Conservation (phyloP, 2,888 invertebrate genomes). For the Microdon myrmicae region DNA sequence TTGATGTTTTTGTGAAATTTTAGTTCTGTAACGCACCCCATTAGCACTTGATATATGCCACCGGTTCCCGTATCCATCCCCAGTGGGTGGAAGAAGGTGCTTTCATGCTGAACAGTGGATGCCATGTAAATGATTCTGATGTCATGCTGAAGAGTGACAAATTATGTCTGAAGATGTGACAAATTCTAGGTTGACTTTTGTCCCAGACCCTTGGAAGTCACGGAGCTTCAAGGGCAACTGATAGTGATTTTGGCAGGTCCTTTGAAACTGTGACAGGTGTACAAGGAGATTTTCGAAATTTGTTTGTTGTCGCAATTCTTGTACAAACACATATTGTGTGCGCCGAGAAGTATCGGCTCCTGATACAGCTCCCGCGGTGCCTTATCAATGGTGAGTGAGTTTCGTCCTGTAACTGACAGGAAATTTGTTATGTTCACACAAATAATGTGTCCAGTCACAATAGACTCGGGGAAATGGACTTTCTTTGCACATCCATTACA, state of each 20-base stretch:
- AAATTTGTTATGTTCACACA: slow-evolving; percentile 20
- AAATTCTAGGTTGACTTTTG: neutral
- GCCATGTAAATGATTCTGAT: slow-evolving; percentile 2
- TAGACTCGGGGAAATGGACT: no score
- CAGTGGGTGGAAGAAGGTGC: slow-evolving; percentile 1
- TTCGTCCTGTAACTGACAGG: slow-evolving; percentile 8
- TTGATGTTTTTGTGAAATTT: slow-evolving; percentile 33
- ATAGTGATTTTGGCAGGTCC: neutral
- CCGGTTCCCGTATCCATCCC: no score
- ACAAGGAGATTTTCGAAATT: no score
- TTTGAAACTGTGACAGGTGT: no score
- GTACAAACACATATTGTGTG: no score
- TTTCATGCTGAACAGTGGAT: neutral
- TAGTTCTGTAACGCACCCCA: slow-evolving; percentile 37
- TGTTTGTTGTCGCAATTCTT: no score
- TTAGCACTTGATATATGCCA: slow-evolving; percentile 37
- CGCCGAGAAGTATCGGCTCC: no score
- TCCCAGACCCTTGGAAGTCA: neutral
- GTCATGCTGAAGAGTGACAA: no score
- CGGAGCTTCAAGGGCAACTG: neutral
- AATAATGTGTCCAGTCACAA: neutral
- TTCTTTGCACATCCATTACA: no score
- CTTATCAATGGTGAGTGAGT: no score
- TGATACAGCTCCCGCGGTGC: no score
- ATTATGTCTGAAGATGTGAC: neutral